These are phyloP conservation scores for Lagodon rhomboides DNA, from an alignment of 2,797 vertebrate genomes.

Conservation along the genomic window DNA sequence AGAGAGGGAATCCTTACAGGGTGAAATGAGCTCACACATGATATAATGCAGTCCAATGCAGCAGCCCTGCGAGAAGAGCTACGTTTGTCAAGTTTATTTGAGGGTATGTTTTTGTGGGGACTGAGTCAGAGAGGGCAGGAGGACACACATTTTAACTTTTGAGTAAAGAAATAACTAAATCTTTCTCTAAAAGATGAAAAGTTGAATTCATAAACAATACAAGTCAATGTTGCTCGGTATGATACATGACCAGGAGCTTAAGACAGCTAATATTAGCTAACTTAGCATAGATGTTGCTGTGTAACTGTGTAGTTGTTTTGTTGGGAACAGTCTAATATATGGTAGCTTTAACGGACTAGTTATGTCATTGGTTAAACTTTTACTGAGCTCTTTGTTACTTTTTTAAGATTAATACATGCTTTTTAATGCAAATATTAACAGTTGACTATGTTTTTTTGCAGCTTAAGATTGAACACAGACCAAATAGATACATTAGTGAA, in stretches of 20 bases:
- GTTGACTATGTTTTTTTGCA: too few relatives aligned
- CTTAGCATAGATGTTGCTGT: background rate
- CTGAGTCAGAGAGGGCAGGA: background rate
- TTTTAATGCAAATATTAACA: too few relatives aligned
- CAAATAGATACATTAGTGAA: too few relatives aligned
- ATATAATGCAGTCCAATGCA: slow-evolving; percentile 35
- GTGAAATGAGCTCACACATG: slow-evolving; percentile 52
- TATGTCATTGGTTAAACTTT: too few relatives aligned
- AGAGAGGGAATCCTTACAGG: slow-evolving; percentile 57
- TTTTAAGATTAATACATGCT: too few relatives aligned
- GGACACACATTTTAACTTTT: background rate
- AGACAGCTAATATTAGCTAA: background rate
- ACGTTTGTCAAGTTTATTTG: background rate
- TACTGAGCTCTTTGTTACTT: too few relatives aligned
- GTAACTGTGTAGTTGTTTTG: too few relatives aligned
- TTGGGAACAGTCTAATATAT: too few relatives aligned
- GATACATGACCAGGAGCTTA: too few relatives aligned
- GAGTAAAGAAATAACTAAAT: background rate
- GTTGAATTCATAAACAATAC: background rate
- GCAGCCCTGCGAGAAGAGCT: slow-evolving; percentile 9
- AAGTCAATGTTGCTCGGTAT: background rate
- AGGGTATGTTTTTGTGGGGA: too few relatives aligned
- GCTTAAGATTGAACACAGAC: too few relatives aligned
- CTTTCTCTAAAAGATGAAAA: background rate
- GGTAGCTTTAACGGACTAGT: too few relatives aligned